Evolutionary conservation across 2,797 vertebrate species (phyloP), one percentile per base, ranked within the genome.

Genomic region (Amphiprion clarkii): DNA sequence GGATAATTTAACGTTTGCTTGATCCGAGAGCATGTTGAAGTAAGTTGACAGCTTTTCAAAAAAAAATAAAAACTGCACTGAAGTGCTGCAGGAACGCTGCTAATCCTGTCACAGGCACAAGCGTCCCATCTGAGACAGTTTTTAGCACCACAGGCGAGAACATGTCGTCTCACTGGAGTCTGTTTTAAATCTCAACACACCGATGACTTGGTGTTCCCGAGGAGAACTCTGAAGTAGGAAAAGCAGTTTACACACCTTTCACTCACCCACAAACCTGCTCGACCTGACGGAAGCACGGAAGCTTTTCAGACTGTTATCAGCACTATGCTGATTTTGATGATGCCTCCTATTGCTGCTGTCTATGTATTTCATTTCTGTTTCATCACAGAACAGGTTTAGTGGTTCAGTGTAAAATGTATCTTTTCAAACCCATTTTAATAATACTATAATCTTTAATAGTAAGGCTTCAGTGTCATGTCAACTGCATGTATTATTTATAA

Each of bases 81-180:
- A 67, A 57, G 39, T 67, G 21, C 54, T 61, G 49, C 10, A 13
- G 17, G n/a, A 65, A 44, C 29, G 25, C 54, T 29, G 44, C 14
- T 71, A 74, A 79, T 76, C 62, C 57, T 33, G 67, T 78, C 68
- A 48, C 25, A 54, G 36, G 40, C 54, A 66, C 60, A 19, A 25
- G 67, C 25, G 54, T 74, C 57, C 19, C 51, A 36, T 60, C 48
- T 62, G 33, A n/a, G 51, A 19, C 60, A 63, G 57, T 52, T 75
- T 78, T 58, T 25, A 67, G 74, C 70, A 12, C 79, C 51, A 33
- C 66, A 52, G 64, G 71, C 14, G 29, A 12, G 10, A 55, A 25
- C 44, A 21, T 66, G 62, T 70, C 23, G 40, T 61, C 71, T 62
- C 67, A 42, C 39, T 55, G 48, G 57, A 46, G 46, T 52, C 36